phyloP scores from a whole-genome alignment of 2,113 vertebrate species.

The Turdus rufiventris region DNA sequence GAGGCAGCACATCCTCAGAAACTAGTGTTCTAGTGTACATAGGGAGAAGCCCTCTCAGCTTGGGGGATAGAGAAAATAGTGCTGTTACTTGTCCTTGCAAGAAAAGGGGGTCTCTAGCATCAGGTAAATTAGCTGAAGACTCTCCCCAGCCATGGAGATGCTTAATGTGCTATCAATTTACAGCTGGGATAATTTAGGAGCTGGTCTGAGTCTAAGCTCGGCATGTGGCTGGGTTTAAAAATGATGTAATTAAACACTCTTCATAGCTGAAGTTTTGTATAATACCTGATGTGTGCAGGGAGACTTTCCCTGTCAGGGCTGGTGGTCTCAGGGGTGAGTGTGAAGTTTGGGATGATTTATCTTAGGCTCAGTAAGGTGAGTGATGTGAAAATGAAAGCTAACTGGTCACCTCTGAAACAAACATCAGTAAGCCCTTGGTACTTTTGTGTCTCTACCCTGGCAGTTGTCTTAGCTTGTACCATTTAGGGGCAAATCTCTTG shows the following conservation, averaged over 20 bases:
- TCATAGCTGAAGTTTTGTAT: neutral
- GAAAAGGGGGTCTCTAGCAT: neutral
- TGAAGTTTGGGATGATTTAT: neutral
- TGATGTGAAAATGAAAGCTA: neutral
- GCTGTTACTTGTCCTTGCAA: neutral
- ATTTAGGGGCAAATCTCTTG: neutral
- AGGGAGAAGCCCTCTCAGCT: neutral
- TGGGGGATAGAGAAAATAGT: neutral
- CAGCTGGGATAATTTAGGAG: neutral
- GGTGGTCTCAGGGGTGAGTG: neutral
- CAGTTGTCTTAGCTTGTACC: rapidly evolving
- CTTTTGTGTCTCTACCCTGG: neutral
- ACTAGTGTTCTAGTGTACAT: neutral
- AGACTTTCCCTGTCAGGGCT: neutral
- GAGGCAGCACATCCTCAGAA: neutral
- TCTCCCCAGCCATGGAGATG: neutral
- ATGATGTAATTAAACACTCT: neutral
- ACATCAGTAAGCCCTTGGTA: neutral
- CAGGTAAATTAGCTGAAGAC: neutral
- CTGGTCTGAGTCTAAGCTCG: neutral
- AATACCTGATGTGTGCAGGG: neutral
- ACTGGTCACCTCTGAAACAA: neutral
- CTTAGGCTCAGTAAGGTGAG: neutral
- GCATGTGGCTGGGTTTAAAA: neutral
- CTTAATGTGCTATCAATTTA: neutral